phyloP scores from a whole-genome alignment of 2,888 invertebrate species.

The Phortica magna region DNA sequence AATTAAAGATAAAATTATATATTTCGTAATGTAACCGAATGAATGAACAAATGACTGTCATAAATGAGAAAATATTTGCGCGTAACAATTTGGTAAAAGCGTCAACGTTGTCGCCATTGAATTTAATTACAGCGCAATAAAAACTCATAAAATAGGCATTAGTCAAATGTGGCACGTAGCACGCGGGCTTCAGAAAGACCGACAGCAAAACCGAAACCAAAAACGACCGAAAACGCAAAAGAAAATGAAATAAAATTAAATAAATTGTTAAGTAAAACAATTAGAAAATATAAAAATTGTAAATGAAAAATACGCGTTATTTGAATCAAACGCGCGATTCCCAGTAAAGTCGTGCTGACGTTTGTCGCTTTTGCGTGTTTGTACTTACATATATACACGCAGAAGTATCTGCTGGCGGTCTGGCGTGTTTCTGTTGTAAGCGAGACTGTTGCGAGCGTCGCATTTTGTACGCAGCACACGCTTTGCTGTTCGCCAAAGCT shows the following conservation, averaged over 20 bases:
- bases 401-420: slow-evolving; percentile 1
- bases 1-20: neutral
- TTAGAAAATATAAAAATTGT: slow-evolving; percentile 1
- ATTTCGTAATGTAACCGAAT: neutral
- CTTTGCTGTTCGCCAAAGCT: neutral
- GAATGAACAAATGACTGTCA: neutral
- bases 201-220: slow-evolving; percentile 3
- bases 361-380: neutral
- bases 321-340: neutral
- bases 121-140: slow-evolving; percentile 48
- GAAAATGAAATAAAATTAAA: neutral
- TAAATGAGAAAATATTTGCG: neutral
- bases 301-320: slow-evolving; percentile 21
- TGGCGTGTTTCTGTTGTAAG: neutral
- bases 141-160: slow-evolving; percentile 53
- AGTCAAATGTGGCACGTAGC: slow-evolving; percentile 54
- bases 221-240: neutral
- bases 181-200: neutral
- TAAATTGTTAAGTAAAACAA: neutral
- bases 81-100: neutral
- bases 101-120: slow-evolving; percentile 3
- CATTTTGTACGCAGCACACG: slow-evolving; percentile 27
- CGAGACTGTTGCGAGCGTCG: neutral
- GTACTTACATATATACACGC: neutral
- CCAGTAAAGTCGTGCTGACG: too few species aligned